Evolutionary conservation across 2,797 vertebrate genomes (phyloP), one percentile per base, ranked within the genome.

Genomic region (Poecile montanus): DNA sequence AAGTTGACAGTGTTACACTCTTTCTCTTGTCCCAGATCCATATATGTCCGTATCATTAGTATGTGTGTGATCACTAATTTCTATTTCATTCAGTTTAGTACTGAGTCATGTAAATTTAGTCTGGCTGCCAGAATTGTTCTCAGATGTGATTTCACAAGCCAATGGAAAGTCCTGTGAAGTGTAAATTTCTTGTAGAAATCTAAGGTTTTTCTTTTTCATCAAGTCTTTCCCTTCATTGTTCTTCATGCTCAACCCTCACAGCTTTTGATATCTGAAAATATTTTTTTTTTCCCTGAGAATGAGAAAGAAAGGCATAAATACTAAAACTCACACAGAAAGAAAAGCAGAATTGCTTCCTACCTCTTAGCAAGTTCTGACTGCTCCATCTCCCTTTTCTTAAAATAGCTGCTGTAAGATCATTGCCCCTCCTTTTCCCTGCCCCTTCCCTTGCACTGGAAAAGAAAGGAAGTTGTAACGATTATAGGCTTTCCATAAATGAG

Each of bases 11-110:
- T 63, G 26, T 56, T 85, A 16, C 1, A 1, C 23, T 48, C 10
- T 44, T 7, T 70, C 19, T 77, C 15, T 57, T 21, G 3, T 88
- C 38, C 36, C 53, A 71, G 40, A 57, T 81, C 15, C 17, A 53
- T 4, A 0, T 73, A 17, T 4, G 27, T 85, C 34, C 1, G 0
- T 51, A 26, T 86, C 19, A 40, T 79, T 53, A 54, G 4, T 61
- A 54, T 15, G 3, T 47, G 16, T 74, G 27, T 63, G 75, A 77
- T 71, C 61, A 40, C n/a, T 73, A 42, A 38, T 61, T 89, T 67
- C 29, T n/a, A 10, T 34, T 82, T 94, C 51, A 27, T 79, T 87
- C 51, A 27, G 0, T 71, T 89, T 85, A 80, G 20, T 68, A 47
- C 18, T 23, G 19, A 81, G 40, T 72, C 56, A 62, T 66, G 70